Base-by-base conservation (phyloP, 2,113 vertebrate species). In the Phocoena phocoena region DNA sequence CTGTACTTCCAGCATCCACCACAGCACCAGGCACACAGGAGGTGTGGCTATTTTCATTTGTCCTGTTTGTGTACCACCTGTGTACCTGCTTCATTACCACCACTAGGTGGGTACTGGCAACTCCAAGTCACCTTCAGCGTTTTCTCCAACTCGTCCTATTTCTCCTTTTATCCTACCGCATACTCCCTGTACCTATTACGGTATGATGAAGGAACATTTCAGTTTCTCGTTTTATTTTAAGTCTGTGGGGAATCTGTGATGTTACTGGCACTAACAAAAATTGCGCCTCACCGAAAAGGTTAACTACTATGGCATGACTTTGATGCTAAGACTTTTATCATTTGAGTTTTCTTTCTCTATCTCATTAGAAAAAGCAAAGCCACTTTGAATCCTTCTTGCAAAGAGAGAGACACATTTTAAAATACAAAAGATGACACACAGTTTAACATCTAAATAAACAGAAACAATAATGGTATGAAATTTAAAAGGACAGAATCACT, bases 361-460 rank as follows among this genome's bases (percentile, higher is more conserved):
- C 65, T 77, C 60, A 53, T 90, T 36, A 47, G 60, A 79, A 55
- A 82, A 79, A 83, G 4, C 10, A 33, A 90, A 90, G 23, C 44
- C 12, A 81, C 33, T 65, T 63, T 47, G 83, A 81, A 70, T 84
- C 21, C 33, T 86, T 68, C 26, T 71, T 90, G 12, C 33, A 90
- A 91, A 58, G 71, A 68, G 41, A 25, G 3, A 44, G 18, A 58
- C 17, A 31, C 5, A 71, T 92, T 83, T 93, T 77, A 50, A 94
- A 91, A 81, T 71, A 82, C 8, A 89, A 80, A 90, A 85, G 50
- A 86, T 50, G 41, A 70, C 74, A 91, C 68, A 63, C 55, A 74
- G 60, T 73, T 77, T 65, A 68, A 82, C 92, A 70, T 44, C 47
- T 44, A 83, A 89, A 73, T 31, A 89, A 90, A 79, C 28, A 62